A percentile compares a stretch with the other conserved stretches of the same genome.
Evolutionary conservation across 2,797 vertebrate species (phyloP).

Genomic region (Tokudaia muenninki): DNA sequence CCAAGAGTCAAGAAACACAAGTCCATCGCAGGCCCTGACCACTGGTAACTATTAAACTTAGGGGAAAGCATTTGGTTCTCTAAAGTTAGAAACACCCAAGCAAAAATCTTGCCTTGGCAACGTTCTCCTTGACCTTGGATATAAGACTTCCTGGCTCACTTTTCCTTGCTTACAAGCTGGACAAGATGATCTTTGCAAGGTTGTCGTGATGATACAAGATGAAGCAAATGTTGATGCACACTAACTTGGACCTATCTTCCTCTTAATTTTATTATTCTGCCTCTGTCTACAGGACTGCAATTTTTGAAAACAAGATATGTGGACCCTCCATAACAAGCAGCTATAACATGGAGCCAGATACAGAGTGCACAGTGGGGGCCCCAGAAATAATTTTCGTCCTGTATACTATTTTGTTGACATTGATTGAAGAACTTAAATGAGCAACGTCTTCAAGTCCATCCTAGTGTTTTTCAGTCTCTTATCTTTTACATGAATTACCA

Average conservation of each 20-base stretch:
- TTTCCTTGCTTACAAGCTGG: neutral
- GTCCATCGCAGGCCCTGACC: neutral
- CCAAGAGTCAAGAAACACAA: neutral
- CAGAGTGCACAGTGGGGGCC: neutral
- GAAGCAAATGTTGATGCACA: neutral
- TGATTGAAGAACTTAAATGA: neutral
- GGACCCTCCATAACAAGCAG: neutral
- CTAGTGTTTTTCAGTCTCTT: conserved; percentile 7
- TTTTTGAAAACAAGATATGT: neutral
- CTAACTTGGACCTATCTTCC: neutral
- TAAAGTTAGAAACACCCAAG: neutral
- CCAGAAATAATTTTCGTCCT: neutral
- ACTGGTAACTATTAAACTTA: neutral
- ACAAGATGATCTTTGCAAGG: neutral
- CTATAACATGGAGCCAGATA: neutral
- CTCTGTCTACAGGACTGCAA: neutral
- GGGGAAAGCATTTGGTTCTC: neutral
- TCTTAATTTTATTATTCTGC: neutral
- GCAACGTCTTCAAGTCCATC: conserved; percentile 55
- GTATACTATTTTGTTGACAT: neutral
- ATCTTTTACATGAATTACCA: conserved; percentile 9
- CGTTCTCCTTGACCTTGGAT: neutral
- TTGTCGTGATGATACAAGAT: neutral
- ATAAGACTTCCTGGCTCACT: neutral
- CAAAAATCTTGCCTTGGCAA: neutral